Conservation (phyloP, 1,140 invertebrate genomes). For the Pogonomyrmex barbatus region DNA sequence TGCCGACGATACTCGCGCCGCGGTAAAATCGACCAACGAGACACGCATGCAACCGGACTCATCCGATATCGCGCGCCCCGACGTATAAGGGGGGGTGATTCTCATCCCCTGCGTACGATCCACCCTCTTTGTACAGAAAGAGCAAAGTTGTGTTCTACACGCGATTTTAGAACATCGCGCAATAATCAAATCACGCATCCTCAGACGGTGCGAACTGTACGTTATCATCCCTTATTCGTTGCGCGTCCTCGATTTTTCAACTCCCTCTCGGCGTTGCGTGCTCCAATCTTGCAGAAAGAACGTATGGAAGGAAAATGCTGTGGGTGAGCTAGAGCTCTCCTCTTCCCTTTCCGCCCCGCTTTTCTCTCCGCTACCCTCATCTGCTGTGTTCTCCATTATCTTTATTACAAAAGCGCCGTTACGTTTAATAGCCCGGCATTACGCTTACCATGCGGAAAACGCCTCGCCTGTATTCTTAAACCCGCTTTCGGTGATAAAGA, state of each 20-base stretch:
- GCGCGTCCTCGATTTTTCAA: not conserved
- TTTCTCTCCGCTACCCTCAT: not conserved
- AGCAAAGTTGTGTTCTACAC: not conserved
- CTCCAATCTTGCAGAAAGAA: slow-evolving; percentile 24
- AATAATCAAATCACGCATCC: slow-evolving; percentile 20
- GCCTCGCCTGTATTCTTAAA: slow-evolving; percentile 31
- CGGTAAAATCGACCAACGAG: slow-evolving; percentile 20
- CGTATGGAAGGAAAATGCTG: not conserved
- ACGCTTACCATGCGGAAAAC: slow-evolving; percentile 6
- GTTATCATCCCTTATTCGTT: no score
- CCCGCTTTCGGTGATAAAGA: slow-evolving; percentile 55
- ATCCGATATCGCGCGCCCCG: slow-evolving; percentile 42
- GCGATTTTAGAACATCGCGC: slow-evolving; percentile 16
- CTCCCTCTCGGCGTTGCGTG: not conserved
- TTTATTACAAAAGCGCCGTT: slow-evolving; percentile 58
- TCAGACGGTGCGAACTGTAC: not conserved
- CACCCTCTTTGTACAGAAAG: not conserved
- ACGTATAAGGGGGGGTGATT: no score
- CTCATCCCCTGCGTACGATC: not conserved
- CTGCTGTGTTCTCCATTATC: slow-evolving; percentile 61
- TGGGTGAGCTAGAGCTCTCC: not conserved
- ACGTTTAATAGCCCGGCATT: slow-evolving; percentile 50
- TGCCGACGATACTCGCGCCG: not conserved
- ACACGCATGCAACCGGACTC: slow-evolving; percentile 46
- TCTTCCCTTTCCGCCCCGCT: not conserved